Conservation (phyloP, 2,113 vertebrate genomes). For the Syngnathus scovelli region DNA sequence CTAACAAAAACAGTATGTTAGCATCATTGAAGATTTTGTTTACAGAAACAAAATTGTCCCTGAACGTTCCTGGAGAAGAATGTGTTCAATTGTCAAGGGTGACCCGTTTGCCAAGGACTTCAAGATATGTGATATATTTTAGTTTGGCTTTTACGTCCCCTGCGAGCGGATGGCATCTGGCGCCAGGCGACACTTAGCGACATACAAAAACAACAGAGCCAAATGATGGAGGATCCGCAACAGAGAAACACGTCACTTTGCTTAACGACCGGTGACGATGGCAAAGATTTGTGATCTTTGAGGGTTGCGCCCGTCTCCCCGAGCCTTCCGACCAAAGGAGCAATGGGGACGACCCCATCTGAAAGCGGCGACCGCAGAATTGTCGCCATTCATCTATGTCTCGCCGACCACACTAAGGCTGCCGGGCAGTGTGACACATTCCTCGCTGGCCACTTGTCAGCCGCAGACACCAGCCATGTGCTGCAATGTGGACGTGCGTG, state of each 20-base stretch:
- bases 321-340: conserved; percentile 43
- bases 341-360: conserved; percentile 44
- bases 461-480: conserved; percentile 39
- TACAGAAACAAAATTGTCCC: background rate
- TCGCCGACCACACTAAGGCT: background rate
- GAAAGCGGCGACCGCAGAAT: conserved; percentile 50
- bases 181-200: background rate
- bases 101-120: background rate
- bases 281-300: conserved; percentile 62
- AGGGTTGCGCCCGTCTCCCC: conserved; percentile 49
- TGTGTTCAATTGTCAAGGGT: background rate
- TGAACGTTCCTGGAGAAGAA: background rate
- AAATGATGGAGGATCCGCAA: background rate
- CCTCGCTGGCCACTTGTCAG: conserved; percentile 36
- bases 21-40: no score
- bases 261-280: conserved; percentile 67
- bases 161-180: background rate
- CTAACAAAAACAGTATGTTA: no score
- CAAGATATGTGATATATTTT: conserved; percentile 21
- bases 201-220: background rate
- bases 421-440: conserved; percentile 31
- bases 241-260: conserved; percentile 35
- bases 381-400: conserved; percentile 11
- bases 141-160: conserved; percentile 7
- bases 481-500: conserved; percentile 30